Conservation (phyloP, 2,797 vertebrate species). For the Pipistrellus nathusii region DNA sequence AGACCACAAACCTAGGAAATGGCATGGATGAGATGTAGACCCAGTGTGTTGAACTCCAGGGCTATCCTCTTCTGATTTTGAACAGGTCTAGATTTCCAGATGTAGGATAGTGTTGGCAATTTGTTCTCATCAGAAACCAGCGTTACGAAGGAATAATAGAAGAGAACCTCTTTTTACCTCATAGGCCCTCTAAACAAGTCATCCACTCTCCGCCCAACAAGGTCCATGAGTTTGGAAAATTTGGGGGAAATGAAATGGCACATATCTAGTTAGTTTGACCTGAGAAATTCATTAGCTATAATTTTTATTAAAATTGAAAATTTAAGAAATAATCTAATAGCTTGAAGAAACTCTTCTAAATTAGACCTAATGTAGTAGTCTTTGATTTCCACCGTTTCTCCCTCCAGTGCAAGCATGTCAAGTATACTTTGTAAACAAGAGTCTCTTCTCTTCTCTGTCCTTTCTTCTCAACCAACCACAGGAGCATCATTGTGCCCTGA, state of each 20-base stretch:
- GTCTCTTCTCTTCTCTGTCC: background rate
- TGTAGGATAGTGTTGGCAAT: background rate
- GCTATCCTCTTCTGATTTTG: background rate
- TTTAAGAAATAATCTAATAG: background rate
- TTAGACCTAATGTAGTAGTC: background rate
- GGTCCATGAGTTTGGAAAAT: background rate
- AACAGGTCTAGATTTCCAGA: background rate
- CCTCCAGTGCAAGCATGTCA: background rate
- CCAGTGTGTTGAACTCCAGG: background rate
- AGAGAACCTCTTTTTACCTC: background rate
- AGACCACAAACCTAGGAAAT: background rate
- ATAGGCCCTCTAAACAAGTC: background rate
- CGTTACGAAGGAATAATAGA: background rate
- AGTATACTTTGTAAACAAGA: background rate
- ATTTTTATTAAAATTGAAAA: conserved; percentile 53
- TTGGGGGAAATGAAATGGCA: background rate
- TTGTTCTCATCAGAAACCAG: background rate
- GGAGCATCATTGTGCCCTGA: background rate
- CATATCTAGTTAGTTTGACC: conserved; percentile 2
- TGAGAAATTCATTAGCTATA: background rate
- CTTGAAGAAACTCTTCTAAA: conserved; percentile 46
- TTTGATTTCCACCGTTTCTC: background rate
- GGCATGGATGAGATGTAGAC: background rate
- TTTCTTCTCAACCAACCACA: background rate
- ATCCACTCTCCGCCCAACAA: background rate